Evolutionary conservation across 2,888 invertebrate genomes (phyloP), one percentile per base, ranked within the genome.

Genomic region (Pantelozetes paolii): DNA sequence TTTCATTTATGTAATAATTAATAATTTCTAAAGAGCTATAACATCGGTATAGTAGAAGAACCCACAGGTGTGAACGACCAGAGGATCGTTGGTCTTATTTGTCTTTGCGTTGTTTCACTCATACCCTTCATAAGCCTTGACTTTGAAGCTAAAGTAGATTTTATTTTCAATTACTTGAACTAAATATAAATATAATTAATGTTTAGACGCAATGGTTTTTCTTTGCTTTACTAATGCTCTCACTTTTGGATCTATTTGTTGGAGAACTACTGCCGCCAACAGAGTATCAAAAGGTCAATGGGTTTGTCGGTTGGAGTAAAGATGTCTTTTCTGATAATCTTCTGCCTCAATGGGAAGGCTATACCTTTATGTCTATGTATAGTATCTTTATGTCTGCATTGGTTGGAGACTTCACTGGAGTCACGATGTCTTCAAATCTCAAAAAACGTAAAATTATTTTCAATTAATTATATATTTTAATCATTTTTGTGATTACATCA

Each of bases 61-160:
- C 57, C 57, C 11, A 28, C 57, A 1, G 57, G 57, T 28, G 11
- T 5, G 1, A 64, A 71, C 8, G 73, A 70, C 50, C 2, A 50
- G 15, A 36, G 71, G 64, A 23, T 70, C 18, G 32, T 74, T 74
- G 74, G 74, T n/a, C 18, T 74, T 6, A 15, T 59, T 3, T 50
- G 40, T 70, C 40, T 74, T n/a, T 13, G 70, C 18, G 18, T 74
- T n/a, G 57, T 74, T 26, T 50, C 70, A 8, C 11, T 74, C 26
- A 74, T 74, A 23, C 74, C 74, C n/a, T 70, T 74, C 20, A 70
- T 74, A 26, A 50, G 69, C 18, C 69, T 74, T 18, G 48, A 69
- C 18, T 74, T 74, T 20, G 70, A 74, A 50, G 70, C 74, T 0
- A 74, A 74, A 30, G 45, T 50, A 71, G 2, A 18, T 13, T 40